Conservation (phyloP, 2,888 invertebrate species). For the Philereme transversata region DNA sequence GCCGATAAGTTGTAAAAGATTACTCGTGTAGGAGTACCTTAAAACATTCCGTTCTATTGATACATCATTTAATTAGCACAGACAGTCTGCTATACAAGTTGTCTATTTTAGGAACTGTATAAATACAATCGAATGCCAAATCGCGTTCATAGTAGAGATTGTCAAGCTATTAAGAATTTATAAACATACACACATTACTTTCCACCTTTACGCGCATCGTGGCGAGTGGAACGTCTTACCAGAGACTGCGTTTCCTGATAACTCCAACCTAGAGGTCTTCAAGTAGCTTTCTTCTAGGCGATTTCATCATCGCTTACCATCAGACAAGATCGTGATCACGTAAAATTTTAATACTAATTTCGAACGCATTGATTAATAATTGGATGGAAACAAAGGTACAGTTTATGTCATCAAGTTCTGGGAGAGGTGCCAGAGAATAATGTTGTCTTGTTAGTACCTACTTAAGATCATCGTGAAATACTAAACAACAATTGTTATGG, state of each 20-base stretch:
- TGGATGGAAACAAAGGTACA: slow-evolving; percentile 11
- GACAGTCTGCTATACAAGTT: slow-evolving; percentile 23
- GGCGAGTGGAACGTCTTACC: too few relatives aligned
- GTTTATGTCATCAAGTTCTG: slow-evolving; percentile 62
- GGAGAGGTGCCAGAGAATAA: slow-evolving; percentile 71
- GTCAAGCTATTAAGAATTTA: slow-evolving; percentile 7
- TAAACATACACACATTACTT: too few relatives aligned
- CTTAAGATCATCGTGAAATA: slow-evolving; percentile 42
- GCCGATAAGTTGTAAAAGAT: too few relatives aligned
- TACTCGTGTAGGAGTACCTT: background rate
- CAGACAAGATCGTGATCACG: too few relatives aligned
- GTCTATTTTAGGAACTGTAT: slow-evolving; percentile 18
- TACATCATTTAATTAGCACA: slow-evolving; percentile 23
- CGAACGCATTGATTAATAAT: too few relatives aligned
- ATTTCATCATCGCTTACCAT: too few relatives aligned
- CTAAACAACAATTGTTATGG: slow-evolving; percentile 50
- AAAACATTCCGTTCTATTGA: slow-evolving; percentile 17
- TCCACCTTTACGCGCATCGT: too few relatives aligned
- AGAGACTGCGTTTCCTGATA: too few relatives aligned
- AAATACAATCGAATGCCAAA: slow-evolving; percentile 31
- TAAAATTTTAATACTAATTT: too few relatives aligned
- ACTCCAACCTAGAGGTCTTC: too few relatives aligned
- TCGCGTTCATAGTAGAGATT: slow-evolving; percentile 10
- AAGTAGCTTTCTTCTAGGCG: too few relatives aligned
- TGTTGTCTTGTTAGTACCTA: slow-evolving; percentile 52